Conservation (phyloP, 2,797 vertebrate genomes). For the Triplophysa bombifrons region DNA sequence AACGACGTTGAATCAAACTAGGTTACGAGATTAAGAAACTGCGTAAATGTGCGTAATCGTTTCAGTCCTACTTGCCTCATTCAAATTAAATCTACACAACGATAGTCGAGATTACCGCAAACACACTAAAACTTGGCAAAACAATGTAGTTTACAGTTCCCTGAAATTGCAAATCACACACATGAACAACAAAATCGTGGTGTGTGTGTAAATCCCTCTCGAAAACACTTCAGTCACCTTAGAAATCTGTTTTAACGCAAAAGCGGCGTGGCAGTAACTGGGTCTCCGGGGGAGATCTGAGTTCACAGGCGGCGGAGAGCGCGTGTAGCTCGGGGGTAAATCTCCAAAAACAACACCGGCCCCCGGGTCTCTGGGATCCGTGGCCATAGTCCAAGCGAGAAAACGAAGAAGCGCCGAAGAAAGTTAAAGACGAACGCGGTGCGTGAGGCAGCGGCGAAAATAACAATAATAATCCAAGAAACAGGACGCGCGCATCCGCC, state of each 20-base stretch:
- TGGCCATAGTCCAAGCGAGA: conserved; percentile 83
- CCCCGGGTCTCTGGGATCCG: conserved; percentile 81
- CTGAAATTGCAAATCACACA: conserved; percentile 28
- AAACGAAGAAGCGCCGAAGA: conserved; percentile 60
- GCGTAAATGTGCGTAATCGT: too few species aligned
- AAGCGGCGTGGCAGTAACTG: conserved; percentile 85
- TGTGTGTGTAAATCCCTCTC: not conserved
- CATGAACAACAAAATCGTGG: not conserved
- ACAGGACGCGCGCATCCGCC: conserved; percentile 75
- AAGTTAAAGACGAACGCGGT: conserved; percentile 65
- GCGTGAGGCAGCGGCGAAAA: conserved; percentile 67
- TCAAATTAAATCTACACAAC: not conserved
- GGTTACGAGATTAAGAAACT: too few species aligned
- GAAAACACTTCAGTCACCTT: conserved; percentile 75
- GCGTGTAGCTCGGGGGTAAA: conserved; percentile 82
- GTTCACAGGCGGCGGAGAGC: conserved; percentile 73
- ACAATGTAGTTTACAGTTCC: not conserved
- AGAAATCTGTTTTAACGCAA: conserved; percentile 85
- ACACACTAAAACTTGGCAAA: not conserved
- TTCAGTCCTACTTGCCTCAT: not conserved
- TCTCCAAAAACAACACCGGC: conserved; percentile 78
- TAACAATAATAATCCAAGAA: conserved; percentile 75
- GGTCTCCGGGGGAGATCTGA: conserved; percentile 80
- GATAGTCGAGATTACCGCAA: not conserved
- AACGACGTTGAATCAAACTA: not conserved